Base-by-base conservation (phyloP, 2,113 vertebrate genomes). In the Maylandia zebra region DNA sequence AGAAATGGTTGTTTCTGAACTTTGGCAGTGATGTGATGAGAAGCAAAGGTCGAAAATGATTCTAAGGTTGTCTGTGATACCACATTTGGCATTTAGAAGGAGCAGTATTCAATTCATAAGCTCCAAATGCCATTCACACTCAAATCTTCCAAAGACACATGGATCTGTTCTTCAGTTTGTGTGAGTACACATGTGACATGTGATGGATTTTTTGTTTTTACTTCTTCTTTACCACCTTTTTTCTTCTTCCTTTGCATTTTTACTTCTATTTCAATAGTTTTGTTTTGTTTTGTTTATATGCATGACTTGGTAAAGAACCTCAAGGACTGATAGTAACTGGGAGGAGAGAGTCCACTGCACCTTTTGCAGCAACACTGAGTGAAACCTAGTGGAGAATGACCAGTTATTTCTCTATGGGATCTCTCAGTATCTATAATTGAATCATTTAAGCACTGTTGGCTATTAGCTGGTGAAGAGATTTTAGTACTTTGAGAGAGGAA, bases 351-450 rank as follows among this genome's bases (percentile, higher is more conserved):
- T 84, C 85, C 88, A 88, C 86, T 48, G 43, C 12, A 22, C 50
- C 34, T 87, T 83, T 85, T 59, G 64, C 17, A 10, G 81, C 91
- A 87, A 86, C 83, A 88, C 71, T 5, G 83, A 83, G 59, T 79
- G 74, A 84, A 92, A 86, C 79, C 66, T 66, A 38, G 71, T 86
- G 59, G 78, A 86, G 85, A 93, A 89, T 88, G 91, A 86, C 88
- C 88, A 87, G 91, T 92, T 90, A 94, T 90, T 92, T 93, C 89
- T 71, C 85, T 52, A 27, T 83, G 81, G 83, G 82, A 94, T 94
- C 89, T 88, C 71, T 92, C 86, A 71, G 85, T 95, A 95, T 96
- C 94, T 95, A 94, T 95, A 95, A 96, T 95, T 93, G 93, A 95
- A 96, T 95, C 93, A 91, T 83, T 93, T 92, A 93, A 93, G 92